Base-by-base conservation (phyloP, 2,888 invertebrate genomes). In the Xylota sylvarum region DNA sequence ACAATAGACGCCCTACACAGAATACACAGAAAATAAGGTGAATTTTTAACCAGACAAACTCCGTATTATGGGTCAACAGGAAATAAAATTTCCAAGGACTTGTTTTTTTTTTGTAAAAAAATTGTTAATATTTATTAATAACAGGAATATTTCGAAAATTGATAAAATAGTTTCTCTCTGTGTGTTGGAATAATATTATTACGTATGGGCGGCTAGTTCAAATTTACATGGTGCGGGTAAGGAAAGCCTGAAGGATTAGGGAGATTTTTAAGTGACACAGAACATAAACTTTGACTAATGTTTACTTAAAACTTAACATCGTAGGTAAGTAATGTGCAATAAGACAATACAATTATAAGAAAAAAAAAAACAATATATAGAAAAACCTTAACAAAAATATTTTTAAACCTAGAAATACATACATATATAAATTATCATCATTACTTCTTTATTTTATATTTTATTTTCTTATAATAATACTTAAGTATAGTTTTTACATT, bases 331-430 rank as follows among this genome's bases (percentile, higher is more conserved):
- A 70, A 19, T 65, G 74, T 76, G 70, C 69, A 73, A 69, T 43
- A 65, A 69, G 74, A 80, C 80, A 85, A 85, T 80, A 85, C 84
- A 76, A 69, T 79, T 43, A 62, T 43, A 65, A 40, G 40, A 23
- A 58, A 79, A 69, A 58, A 48, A 58, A 58, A 23, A 23, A 23
- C 23, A n/a, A n/a, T 23, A 50, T 40, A 55, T 64, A 77, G 46
- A 62, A 67, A 67, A 60, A 50, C n/a, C 17, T 58, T 56, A 30
- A 62, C n/a, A 40, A 62, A 76, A 62, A 69, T 27, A 62, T 3
- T 2, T 40, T 32, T 58, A 32, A 40, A 12, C 27, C 73, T 83
- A n/a, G n/a, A n/a, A n/a, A n/a, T n/a, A n/a, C n/a, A 78, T 14
- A 69, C 62, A 84, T 73, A 76, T 50, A 76, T 70, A 73, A 73